These are phyloP conservation scores for Glomeris marginata DNA, from an alignment of 2,888 invertebrate genomes.

Conservation along the genomic window DNA sequence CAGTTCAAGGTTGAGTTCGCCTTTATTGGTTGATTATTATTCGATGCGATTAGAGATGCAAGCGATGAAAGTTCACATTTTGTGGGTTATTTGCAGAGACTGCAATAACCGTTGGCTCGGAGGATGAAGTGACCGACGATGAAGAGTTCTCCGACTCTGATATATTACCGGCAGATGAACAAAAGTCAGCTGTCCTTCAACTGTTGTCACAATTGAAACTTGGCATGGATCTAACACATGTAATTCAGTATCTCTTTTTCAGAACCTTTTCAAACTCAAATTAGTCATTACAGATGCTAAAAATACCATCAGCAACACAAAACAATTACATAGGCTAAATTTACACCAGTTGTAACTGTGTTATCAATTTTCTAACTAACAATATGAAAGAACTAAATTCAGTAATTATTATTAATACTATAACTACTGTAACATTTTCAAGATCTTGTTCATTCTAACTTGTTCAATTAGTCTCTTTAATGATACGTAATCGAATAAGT, in stretches of 20 bases:
- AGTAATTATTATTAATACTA: neutral
- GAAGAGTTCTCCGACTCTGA: conserved; percentile 24
- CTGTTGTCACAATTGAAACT: conserved; percentile 36
- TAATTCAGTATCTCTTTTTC: conserved; percentile 17
- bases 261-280: neutral
- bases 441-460: too few relatives aligned
- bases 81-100: neutral
- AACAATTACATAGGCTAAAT: neutral
- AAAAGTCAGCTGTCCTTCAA: conserved; percentile 33
- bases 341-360: too few relatives aligned
- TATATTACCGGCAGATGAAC: conserved; percentile 30
- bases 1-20: too few relatives aligned
- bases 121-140: conserved; percentile 21
- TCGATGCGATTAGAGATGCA: neutral
- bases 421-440: too few relatives aligned
- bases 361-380: too few relatives aligned
- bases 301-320: neutral
- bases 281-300: neutral
- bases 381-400: too few relatives aligned
- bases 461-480: too few relatives aligned
- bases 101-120: conserved; percentile 10
- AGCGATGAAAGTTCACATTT: neutral
- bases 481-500: too few relatives aligned
- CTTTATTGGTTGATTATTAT: too few relatives aligned
- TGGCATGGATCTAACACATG: conserved; percentile 38